phyloP scores from a whole-genome alignment of 2,888 invertebrate genomes.

The Anorthoa munda region DNA sequence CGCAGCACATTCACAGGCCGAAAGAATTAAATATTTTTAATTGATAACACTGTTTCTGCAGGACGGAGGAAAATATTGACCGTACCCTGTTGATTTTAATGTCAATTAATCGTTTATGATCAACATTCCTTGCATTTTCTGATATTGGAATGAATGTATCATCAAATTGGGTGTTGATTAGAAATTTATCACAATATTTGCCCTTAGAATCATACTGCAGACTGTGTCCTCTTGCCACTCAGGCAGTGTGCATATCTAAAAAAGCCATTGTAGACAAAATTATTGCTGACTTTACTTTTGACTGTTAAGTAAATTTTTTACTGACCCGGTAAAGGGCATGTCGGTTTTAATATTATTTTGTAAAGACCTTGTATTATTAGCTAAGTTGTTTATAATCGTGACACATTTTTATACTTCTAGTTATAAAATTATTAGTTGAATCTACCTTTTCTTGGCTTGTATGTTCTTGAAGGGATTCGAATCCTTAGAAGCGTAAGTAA shows the following conservation, averaged over 20 bases:
- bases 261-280: constrained; percentile 25
- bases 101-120: constrained; percentile 62
- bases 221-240: constrained; percentile 8
- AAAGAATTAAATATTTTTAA: constrained; percentile 47
- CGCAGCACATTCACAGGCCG: constrained; percentile 66
- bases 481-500: constrained; percentile 73
- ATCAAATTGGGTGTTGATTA: constrained; percentile 56
- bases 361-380: constrained; percentile 70
- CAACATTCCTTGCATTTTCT: constrained; percentile 57
- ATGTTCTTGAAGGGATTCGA: constrained; percentile 71
- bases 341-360: constrained; percentile 55
- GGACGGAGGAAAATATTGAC: constrained; percentile 4
- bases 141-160: constrained; percentile 26
- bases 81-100: constrained; percentile 20
- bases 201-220: constrained; percentile 8
- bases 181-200: constrained; percentile 45
- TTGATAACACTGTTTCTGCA: constrained; percentile 20
- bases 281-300: constrained; percentile 37
- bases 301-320: constrained; percentile 46
- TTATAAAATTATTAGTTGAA: constrained; percentile 77
- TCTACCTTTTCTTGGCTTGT: constrained; percentile 68
- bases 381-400: constrained; percentile 76
- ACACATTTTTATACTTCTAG: constrained; percentile 67
- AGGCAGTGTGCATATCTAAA: constrained; percentile 10
- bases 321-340: constrained; percentile 61